Conservation (phyloP, 1,140 invertebrate genomes). For the Thaumetopoea pityocampa region DNA sequence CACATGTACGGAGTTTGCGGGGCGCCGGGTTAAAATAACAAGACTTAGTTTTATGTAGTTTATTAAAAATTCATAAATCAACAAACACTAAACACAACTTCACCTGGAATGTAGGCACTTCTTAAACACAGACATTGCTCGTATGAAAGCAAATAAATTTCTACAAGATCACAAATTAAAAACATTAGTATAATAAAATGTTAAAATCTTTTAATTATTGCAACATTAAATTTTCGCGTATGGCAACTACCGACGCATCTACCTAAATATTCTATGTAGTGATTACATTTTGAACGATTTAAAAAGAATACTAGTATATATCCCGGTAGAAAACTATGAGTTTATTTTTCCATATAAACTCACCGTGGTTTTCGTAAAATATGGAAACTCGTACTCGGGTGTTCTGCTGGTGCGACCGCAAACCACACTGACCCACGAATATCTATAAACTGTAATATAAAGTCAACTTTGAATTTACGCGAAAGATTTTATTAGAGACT, state of each 20-base stretch:
- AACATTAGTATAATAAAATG: conserved; percentile 2
- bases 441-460: too few species aligned
- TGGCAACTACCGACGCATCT: too few species aligned
- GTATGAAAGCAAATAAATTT: conserved; percentile 9
- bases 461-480: too few species aligned
- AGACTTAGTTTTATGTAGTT: conserved; percentile 23
- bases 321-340: too few species aligned
- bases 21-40: conserved; percentile 6
- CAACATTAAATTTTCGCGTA: too few species aligned
- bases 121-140: conserved; percentile 25
- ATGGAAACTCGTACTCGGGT: too few species aligned
- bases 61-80: conserved; percentile 38
- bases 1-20: not conserved
- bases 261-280: conserved; percentile 3
- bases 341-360: too few species aligned
- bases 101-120: conserved; percentile 67
- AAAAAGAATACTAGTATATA: too few species aligned
- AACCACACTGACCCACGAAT: too few species aligned
- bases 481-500: too few species aligned
- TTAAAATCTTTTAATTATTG: conserved; percentile 10
- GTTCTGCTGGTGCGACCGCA: too few species aligned
- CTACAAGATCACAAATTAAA: conserved; percentile 2
- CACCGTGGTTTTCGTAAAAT: too few species aligned
- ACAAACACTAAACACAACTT: conserved; percentile 33
- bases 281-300: conserved; percentile 3